Evolutionary conservation across 1,140 invertebrate species (phyloP).

Genomic region (Andrena cerasifolii): DNA sequence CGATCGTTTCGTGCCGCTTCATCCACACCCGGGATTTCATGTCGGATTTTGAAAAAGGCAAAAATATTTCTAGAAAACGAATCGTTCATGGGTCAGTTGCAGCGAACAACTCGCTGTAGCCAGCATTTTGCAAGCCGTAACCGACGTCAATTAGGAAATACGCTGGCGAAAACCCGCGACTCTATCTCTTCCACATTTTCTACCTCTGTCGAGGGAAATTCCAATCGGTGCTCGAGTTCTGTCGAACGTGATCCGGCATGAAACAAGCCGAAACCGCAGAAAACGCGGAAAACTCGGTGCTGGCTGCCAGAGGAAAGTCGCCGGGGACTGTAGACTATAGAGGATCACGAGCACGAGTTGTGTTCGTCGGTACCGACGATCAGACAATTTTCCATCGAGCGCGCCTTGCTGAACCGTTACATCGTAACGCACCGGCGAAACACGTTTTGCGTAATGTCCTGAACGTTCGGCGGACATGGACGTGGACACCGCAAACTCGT

Average conservation of each 20-base stretch:
- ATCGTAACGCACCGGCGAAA: constrained; percentile 50
- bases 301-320: too few species aligned
- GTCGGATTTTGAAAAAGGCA: too few species aligned
- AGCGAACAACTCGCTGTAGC: not conserved
- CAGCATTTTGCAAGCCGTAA: not conserved
- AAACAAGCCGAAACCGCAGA: not conserved
- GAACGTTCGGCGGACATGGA: constrained; percentile 7
- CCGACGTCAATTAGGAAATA: not conserved
- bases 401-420: constrained; percentile 59
- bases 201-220: not conserved
- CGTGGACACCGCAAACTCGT: constrained; percentile 14
- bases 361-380: constrained; percentile 6
- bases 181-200: not conserved
- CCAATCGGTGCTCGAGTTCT: not conserved
- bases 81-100: not conserved
- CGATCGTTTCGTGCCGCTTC: too few species aligned
- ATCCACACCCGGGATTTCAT: too few species aligned
- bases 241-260: not conserved
- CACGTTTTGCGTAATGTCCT: constrained; percentile 62
- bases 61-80: not conserved
- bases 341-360: too few species aligned
- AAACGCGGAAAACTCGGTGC: not conserved
- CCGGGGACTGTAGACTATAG: too few species aligned
- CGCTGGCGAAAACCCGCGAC: not conserved
- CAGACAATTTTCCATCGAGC: constrained; percentile 59